These are phyloP conservation scores for Cerastis rubricosa DNA, from an alignment of 2,888 invertebrate species.

Conservation along the genomic window DNA sequence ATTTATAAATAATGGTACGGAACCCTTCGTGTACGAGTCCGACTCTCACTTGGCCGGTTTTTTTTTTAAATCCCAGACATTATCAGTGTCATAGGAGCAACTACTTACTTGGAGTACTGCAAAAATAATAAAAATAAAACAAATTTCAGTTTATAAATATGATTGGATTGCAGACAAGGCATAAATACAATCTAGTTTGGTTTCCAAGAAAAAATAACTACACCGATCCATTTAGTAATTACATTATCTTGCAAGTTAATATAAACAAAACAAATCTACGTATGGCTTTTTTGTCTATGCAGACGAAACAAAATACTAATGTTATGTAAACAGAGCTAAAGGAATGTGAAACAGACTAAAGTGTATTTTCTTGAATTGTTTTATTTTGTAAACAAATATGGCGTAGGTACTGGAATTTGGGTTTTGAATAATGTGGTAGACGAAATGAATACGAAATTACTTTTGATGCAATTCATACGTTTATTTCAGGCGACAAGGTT, in stretches of 20 bases:
- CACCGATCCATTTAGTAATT: background rate
- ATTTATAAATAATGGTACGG: no score
- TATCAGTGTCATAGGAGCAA: background rate
- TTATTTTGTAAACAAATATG: background rate
- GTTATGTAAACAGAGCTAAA: slow-evolving; percentile 16
- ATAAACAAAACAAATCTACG: slow-evolving; percentile 15
- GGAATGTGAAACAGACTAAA: slow-evolving; percentile 7
- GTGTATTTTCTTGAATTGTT: background rate
- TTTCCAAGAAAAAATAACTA: slow-evolving; percentile 26
- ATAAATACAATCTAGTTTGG: slow-evolving; percentile 4
- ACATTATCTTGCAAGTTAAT: slow-evolving; percentile 8
- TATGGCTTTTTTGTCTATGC: slow-evolving; percentile 8
- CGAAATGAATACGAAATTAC: background rate
- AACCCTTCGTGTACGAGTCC: no score
- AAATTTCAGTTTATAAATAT: background rate
- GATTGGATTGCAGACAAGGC: background rate
- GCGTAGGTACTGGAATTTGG: background rate
- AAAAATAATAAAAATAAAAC: no score
- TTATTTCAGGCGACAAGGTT: no score
- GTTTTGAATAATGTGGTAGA: no score
- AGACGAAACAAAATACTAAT: slow-evolving; percentile 16
- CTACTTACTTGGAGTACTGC: no score
- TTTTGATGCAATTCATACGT: background rate
- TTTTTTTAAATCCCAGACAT: background rate
- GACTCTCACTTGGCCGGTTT: no score